A percentile compares a stretch with the other conserved stretches of the same genome.
phyloP scores from a whole-genome alignment of 2,797 vertebrate species.

The Malacoraja senta region DNA sequence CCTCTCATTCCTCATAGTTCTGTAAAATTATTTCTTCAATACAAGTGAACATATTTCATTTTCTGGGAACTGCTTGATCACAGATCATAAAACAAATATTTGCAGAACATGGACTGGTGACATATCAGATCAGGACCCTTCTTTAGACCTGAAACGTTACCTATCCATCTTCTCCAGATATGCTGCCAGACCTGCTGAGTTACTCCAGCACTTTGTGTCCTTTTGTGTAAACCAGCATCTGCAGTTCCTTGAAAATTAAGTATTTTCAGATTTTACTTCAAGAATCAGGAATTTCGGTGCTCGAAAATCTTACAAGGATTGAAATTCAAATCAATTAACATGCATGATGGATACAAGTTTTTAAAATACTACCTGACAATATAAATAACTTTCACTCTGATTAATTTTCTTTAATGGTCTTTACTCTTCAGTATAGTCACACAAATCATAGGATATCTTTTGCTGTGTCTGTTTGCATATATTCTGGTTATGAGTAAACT shows the following conservation, averaged over 20 bases:
- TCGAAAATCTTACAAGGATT: not conserved
- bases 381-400: not conserved
- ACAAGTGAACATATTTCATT: not conserved
- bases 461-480: not conserved
- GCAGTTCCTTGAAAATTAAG: not conserved
- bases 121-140: too few relatives aligned
- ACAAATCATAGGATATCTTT: not conserved
- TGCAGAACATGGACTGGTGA: not conserved
- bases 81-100: not conserved
- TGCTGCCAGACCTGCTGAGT: too few relatives aligned
- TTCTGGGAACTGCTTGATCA: not conserved
- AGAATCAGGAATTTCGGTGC: not conserved
- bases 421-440: too few relatives aligned
- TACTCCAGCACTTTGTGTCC: too few relatives aligned
- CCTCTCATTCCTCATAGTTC: not conserved
- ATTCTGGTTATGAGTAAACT: not conserved
- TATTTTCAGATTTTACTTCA: not conserved
- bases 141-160: too few relatives aligned
- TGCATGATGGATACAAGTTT: not conserved
- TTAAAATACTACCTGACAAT: not conserved
- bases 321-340: too few relatives aligned
- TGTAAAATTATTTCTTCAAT: too few relatives aligned
- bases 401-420: not conserved
- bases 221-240: too few relatives aligned
- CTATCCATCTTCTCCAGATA: too few relatives aligned